Evolutionary conservation across 2,113 vertebrate species (phyloP).

Genomic region (Hoplias malabaricus): DNA sequence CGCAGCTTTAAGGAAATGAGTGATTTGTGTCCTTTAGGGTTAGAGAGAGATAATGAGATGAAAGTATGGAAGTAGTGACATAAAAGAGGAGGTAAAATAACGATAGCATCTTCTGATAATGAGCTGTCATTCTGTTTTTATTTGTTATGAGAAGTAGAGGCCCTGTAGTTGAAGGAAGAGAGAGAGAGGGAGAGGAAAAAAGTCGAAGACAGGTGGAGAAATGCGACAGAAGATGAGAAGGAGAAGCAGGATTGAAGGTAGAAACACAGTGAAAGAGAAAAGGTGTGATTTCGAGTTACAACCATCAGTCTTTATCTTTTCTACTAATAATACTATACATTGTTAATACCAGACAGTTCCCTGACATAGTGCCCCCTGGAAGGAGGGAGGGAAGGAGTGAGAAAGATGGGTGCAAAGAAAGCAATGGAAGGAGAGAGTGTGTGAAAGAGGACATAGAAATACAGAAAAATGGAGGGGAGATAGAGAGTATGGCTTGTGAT

Average conservation of each 20-base stretch:
- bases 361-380: neutral
- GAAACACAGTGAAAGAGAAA: neutral
- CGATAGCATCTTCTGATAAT: neutral
- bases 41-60: too few species aligned
- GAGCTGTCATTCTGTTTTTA: neutral
- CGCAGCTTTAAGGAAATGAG: too few species aligned
- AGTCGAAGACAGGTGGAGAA: neutral
- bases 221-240: too few species aligned
- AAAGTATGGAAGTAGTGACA: too few species aligned
- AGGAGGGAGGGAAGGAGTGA: neutral
- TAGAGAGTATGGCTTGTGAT: neutral
- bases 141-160: neutral
- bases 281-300: too few species aligned
- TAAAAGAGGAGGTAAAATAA: too few species aligned
- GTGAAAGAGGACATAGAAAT: neutral
- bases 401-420: neutral
- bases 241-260: neutral
- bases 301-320: too few species aligned
- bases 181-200: neutral
- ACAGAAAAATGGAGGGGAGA: neutral
- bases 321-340: too few species aligned
- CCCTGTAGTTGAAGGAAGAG: neutral
- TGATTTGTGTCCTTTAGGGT: too few species aligned
- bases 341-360: neutral
- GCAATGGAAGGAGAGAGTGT: neutral